A percentile compares a stretch with the other conserved stretches of the same genome.
Evolutionary conservation across 2,888 invertebrate species (phyloP).

Genomic region (Nycteola revayana): DNA sequence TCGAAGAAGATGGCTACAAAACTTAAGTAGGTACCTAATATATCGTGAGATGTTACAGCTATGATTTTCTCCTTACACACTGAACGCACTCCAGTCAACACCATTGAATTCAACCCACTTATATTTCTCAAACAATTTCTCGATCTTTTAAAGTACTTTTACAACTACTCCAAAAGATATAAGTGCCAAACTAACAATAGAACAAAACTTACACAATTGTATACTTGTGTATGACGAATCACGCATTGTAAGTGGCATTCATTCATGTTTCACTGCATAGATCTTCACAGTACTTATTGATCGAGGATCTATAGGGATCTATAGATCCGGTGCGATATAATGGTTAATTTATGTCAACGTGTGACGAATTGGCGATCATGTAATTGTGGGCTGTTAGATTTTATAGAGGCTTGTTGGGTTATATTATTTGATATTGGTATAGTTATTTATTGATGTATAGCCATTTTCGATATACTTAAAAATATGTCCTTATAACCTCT

Average conservation of each 20-base stretch:
- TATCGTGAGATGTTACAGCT: no score
- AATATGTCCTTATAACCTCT: no score
- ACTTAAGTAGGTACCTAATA: no score
- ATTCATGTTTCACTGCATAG: slow-evolving; percentile 28
- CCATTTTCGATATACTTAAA: no score
- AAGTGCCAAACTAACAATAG: slow-evolving; percentile 24
- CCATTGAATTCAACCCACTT: slow-evolving; percentile 26
- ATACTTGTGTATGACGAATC: slow-evolving; percentile 47
- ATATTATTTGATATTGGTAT: no score
- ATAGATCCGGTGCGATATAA: slow-evolving; percentile 40
- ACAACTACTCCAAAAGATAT: slow-evolving; percentile 23
- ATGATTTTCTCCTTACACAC: no score
- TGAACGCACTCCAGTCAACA: slow-evolving; percentile 4
- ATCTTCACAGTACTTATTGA: slow-evolving; percentile 21
- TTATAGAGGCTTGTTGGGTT: slow-evolving; percentile 29
- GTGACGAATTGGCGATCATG: slow-evolving; percentile 43
- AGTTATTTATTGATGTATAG: no score
- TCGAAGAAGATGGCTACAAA: no score
- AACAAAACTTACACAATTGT: slow-evolving; percentile 31
- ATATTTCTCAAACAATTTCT: slow-evolving; percentile 30
- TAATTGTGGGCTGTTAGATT: slow-evolving; percentile 34
- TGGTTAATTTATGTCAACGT: slow-evolving; percentile 50
- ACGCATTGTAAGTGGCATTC: slow-evolving; percentile 30
- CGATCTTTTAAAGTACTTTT: slow-evolving; percentile 31
- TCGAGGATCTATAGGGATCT: slow-evolving; percentile 33